Evolutionary conservation across 2,888 invertebrate species (phyloP), one percentile per base, ranked within the genome.

Genomic region (Hedya salicella): DNA sequence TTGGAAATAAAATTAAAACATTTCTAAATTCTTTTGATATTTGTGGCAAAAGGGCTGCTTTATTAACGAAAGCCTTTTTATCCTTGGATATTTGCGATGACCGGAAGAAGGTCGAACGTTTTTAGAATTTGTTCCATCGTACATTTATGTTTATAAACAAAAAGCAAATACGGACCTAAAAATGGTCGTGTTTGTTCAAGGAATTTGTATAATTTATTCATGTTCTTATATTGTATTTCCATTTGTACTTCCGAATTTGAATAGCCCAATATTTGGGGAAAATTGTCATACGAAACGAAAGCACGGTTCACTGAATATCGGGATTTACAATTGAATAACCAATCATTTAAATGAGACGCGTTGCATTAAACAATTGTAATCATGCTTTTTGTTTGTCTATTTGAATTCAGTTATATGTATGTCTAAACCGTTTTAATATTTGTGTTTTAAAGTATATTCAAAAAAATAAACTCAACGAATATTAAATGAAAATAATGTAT

Each of bases 151-250:
- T 53, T 53, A 19, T 50, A n/a, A 59, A 64, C 50, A 59, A 42
- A 50, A 42, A 42, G 44, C 36, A 64, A 64, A 59, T 50, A 42
- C 32, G n/a, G 50, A 32, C 57, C 57, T 57, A 57, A 57, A 64
- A 44, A 64, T 52, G 50, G 50, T 36, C 49, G 25, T 64, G 57
- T 64, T 59, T 59, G 44, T 36, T 21, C n/a, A 59, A 64, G 19
- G 14, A 44, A 57, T 59, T 44, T 59, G 64, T 50, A 36, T 59
- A 64, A 64, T 64, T 64, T 64, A 64, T 64, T 25, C 57, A 59
- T 59, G 44, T 52, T 52, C 50, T 57, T 44, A 19, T 36, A 57
- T 42, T 63, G 32, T 64, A 64, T 64, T 52, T 64, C 17, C 57
- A 52, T 50, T 64, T 21, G 30, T 48, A 25, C 53, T 25, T 44